Conservation (phyloP, 2,113 vertebrate genomes). For the Dissostichus mawsoni region DNA sequence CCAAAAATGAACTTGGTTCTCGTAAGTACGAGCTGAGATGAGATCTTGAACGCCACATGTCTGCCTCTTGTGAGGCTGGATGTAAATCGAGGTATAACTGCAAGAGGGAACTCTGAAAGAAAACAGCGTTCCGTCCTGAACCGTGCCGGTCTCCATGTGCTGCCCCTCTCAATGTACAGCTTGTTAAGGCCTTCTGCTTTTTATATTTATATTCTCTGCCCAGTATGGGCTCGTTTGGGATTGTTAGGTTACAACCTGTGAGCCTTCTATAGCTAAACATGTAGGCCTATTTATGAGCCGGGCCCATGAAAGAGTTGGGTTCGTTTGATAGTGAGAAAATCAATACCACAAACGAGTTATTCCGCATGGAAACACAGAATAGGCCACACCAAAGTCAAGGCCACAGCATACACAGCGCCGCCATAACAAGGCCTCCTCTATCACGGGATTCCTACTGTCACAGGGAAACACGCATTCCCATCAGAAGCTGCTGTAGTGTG, state of each 20-base stretch:
- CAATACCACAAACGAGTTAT: not conserved
- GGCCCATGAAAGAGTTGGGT: not conserved
- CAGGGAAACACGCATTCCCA: not conserved
- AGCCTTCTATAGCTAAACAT: not conserved
- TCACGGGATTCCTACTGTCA: not conserved
- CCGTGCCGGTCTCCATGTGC: conserved; percentile 20
- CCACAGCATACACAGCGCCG: conserved; percentile 19
- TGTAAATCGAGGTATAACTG: conserved; percentile 48
- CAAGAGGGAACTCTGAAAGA: conserved; percentile 62
- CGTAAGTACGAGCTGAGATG: conserved; percentile 35
- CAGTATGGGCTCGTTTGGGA: not conserved
- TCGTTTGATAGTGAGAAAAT: not conserved
- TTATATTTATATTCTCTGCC: not conserved
- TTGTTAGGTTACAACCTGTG: fast-evolving
- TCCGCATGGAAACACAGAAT: not conserved
- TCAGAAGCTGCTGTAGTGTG: not conserved
- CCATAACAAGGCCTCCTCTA: conserved; percentile 26
- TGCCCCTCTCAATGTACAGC: not conserved
- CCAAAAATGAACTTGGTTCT: not conserved
- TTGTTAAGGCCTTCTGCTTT: not conserved
- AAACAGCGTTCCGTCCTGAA: not conserved
- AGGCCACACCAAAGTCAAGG: conserved; percentile 39
- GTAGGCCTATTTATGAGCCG: not conserved
- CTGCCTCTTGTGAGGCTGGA: conserved; percentile 41
- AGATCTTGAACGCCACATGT: conserved; percentile 56